Conservation (phyloP, 2,888 invertebrate species). For the Drosophila kambysellisi region DNA sequence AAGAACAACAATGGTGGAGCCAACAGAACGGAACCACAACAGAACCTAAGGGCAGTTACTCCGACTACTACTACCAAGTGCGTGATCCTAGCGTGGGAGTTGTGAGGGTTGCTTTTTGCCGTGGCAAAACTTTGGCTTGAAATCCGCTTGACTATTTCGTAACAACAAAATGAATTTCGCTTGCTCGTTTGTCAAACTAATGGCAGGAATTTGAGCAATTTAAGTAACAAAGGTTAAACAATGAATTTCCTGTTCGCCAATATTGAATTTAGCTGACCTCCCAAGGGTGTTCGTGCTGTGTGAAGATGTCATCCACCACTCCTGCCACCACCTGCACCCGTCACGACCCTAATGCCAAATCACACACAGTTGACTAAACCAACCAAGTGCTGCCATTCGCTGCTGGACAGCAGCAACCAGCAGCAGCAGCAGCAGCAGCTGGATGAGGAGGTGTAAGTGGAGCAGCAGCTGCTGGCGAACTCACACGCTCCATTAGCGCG, state of each 20-base stretch:
- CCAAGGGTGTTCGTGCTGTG: slow-evolving; percentile 28
- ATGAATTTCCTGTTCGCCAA: slow-evolving; percentile 74
- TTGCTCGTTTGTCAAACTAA: slow-evolving; percentile 81
- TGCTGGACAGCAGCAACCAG: slow-evolving; percentile 7
- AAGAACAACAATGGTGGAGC: slow-evolving; percentile 4
- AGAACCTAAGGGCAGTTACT: slow-evolving; percentile 40
- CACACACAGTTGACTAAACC: slow-evolving; percentile 70
- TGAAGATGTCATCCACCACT: slow-evolving; percentile 54
- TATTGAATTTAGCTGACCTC: slow-evolving; percentile 69
- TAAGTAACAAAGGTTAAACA: slow-evolving; percentile 82
- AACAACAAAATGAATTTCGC: slow-evolving; percentile 77
- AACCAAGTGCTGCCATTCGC: slow-evolving; percentile 47
- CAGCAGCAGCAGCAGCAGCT: neutral
- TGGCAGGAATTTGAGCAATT: slow-evolving; percentile 79
- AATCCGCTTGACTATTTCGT: slow-evolving; percentile 51
- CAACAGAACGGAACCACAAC: slow-evolving; percentile 56
- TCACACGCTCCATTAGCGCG: slow-evolving; percentile 81
- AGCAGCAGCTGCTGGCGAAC: slow-evolving; percentile 53
- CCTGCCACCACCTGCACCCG: slow-evolving; percentile 3
- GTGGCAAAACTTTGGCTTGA: slow-evolving; percentile 58
- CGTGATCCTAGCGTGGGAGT: slow-evolving; percentile 31
- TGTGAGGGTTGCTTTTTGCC: slow-evolving; percentile 24
- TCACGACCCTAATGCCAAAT: slow-evolving; percentile 24
- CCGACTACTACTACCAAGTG: slow-evolving; percentile 30
- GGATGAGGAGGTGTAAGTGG: neutral